phyloP scores from a whole-genome alignment of 2,113 vertebrate genomes.

The Campylomormyrus tamandua region DNA sequence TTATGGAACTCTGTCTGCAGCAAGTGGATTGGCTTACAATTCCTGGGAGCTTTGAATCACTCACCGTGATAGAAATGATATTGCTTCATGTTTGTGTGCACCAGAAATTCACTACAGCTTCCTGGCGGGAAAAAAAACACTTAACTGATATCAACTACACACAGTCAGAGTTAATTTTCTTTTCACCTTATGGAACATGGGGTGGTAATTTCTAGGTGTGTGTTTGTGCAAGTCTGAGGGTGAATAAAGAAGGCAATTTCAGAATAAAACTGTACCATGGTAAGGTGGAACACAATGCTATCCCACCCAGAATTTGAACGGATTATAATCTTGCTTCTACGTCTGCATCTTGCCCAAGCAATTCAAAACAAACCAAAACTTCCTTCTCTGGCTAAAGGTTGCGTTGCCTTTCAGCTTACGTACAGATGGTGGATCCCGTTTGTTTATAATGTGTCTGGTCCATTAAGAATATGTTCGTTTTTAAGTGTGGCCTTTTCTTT shows the following conservation, averaged over 20 bases:
- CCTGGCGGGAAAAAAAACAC: conserved; percentile 30
- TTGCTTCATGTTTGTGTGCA: conserved; percentile 10
- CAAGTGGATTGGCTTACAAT: conserved; percentile 11
- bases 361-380: background rate
- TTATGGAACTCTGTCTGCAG: background rate
- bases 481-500: background rate
- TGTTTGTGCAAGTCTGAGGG: background rate
- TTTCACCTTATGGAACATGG: background rate
- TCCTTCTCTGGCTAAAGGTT: background rate
- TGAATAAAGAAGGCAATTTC: background rate
- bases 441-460: background rate
- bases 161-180: conserved; percentile 31
- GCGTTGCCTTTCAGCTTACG: background rate
- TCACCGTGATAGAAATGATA: conserved; percentile 36
- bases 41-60: conserved; percentile 33
- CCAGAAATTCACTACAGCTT: conserved; percentile 35
- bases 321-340: background rate
- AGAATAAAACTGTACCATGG: background rate
- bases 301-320: background rate
- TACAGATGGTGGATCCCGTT: background rate
- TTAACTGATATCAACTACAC: conserved; percentile 17
- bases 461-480: background rate
- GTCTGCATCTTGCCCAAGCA: background rate
- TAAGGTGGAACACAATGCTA: background rate
- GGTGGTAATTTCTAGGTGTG: background rate